phyloP scores from a whole-genome alignment of 2,797 vertebrate species.

The Tapirus indicus region DNA sequence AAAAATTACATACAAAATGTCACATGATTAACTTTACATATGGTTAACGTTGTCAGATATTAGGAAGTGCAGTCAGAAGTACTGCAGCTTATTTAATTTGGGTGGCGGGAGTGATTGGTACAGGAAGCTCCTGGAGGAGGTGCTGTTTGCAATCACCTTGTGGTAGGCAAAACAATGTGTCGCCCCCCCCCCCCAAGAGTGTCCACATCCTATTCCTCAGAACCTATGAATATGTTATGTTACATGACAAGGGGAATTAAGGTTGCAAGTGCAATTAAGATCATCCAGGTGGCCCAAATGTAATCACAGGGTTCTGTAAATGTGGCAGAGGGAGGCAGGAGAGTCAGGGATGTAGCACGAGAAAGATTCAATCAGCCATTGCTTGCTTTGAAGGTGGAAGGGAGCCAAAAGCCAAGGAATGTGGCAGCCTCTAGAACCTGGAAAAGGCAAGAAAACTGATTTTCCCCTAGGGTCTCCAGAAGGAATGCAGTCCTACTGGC shows the following conservation, averaged over 20 bases:
- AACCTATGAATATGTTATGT: neutral
- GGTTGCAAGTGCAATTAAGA: neutral
- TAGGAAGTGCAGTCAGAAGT: neutral
- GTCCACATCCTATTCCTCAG: neutral
- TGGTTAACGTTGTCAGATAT: neutral
- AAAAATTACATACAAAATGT: neutral
- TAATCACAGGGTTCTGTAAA: neutral
- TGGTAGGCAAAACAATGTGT: neutral
- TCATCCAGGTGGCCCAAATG: neutral
- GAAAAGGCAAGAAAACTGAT: neutral
- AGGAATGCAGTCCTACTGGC: neutral
- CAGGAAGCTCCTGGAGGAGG: neutral
- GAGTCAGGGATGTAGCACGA: neutral
- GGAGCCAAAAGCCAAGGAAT: neutral
- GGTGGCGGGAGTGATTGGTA: neutral
- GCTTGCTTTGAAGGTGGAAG: neutral
- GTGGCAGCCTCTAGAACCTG: neutral
- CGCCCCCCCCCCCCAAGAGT: too few relatives aligned
- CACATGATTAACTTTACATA: neutral
- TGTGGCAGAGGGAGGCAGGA: neutral
- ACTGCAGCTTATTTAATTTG: neutral
- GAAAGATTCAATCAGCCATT: neutral
- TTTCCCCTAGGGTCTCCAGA: neutral
- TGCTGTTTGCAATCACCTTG: neutral
- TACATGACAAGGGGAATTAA: neutral